Conservation (phyloP, 2,797 vertebrate species). For the Eurystomus glaucurus region DNA sequence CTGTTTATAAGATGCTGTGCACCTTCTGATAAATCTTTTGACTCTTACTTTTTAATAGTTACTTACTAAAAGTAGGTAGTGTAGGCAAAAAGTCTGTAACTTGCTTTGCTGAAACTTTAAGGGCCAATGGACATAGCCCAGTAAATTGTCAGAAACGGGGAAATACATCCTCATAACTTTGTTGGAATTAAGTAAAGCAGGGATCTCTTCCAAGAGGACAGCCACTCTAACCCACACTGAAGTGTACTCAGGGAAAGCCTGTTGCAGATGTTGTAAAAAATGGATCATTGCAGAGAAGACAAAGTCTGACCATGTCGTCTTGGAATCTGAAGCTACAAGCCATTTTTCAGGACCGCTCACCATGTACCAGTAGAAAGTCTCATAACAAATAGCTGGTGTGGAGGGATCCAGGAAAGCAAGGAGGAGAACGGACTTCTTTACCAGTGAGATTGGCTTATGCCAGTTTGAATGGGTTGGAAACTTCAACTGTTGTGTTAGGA, state of each 20-base stretch:
- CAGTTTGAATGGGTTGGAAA: background rate
- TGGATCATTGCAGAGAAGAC: background rate
- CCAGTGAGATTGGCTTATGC: background rate
- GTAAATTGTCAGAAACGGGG: background rate
- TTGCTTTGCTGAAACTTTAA: background rate
- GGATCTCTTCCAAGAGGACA: background rate
- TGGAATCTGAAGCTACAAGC: background rate
- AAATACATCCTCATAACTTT: fast-evolving
- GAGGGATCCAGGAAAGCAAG: background rate
- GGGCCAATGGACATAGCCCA: background rate
- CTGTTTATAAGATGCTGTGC: background rate
- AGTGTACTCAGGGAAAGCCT: background rate
- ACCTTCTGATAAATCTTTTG: conserved; percentile 8
- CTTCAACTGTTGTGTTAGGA: background rate
- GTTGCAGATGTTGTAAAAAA: background rate
- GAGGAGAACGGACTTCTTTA: background rate
- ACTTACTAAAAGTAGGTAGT: background rate
- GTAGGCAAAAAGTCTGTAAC: background rate
- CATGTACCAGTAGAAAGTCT: fast-evolving
- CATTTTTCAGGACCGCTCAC: background rate
- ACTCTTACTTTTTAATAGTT: background rate
- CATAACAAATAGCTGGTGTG: fast-evolving
- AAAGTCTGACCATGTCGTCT: fast-evolving
- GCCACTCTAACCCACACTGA: background rate
- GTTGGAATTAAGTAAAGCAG: background rate